phyloP scores from a whole-genome alignment of 2,888 invertebrate species.

The Volucella inflata region DNA sequence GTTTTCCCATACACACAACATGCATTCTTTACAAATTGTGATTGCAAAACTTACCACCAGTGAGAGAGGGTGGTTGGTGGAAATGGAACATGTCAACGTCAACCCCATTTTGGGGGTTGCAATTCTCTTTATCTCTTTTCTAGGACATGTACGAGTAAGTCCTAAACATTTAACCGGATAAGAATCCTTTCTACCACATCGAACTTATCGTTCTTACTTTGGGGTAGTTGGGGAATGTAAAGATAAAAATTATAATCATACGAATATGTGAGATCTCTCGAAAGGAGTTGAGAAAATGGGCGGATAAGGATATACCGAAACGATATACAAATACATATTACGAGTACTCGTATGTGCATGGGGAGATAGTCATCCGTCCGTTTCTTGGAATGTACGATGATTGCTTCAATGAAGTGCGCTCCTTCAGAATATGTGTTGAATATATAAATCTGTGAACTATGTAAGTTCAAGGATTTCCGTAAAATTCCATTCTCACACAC shows the following conservation, averaged over 20 bases:
- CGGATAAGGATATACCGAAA: constrained; percentile 12
- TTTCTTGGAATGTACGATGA: constrained; percentile 72
- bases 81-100: constrained; percentile 25
- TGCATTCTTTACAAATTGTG: constrained; percentile 62
- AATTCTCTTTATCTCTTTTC: constrained; percentile 53
- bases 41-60: constrained; percentile 50
- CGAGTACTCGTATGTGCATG: constrained; percentile 5
- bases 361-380: constrained; percentile 45
- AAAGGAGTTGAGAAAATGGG: constrained; percentile 6
- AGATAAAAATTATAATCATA: constrained; percentile 69
- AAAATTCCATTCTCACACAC: constrained; percentile 53
- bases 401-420: constrained; percentile 75
- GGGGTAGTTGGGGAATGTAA: not conserved
- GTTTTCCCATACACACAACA: constrained; percentile 1
- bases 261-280: not conserved
- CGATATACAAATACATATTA: not conserved
- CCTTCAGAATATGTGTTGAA: constrained; percentile 71
- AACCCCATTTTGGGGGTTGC: constrained; percentile 44
- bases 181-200: constrained; percentile 24
- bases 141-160: constrained; percentile 22
- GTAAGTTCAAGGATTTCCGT: constrained; percentile 71
- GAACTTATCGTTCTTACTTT: constrained; percentile 22
- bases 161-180: constrained; percentile 59
- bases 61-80: constrained; percentile 18
- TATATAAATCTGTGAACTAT: constrained; percentile 73